A percentile compares a stretch with the other conserved stretches of the same genome.
phyloP scores from a whole-genome alignment of 2,888 invertebrate species.

The Helicoverpa assulta region DNA sequence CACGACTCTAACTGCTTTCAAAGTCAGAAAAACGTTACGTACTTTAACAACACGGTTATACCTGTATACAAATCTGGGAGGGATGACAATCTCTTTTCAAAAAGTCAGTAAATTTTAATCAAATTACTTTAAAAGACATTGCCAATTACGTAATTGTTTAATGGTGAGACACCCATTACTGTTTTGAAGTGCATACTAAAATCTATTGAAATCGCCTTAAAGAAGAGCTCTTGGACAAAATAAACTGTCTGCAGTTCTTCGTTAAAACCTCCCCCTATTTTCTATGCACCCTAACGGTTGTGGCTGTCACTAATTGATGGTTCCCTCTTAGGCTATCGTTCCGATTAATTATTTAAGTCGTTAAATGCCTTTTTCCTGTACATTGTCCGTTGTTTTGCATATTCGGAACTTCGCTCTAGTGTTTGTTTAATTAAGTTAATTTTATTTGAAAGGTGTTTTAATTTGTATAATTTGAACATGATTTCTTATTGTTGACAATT shows the following conservation, averaged over 20 bases:
- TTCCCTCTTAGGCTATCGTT: constrained; percentile 51
- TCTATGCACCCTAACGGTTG: constrained; percentile 67
- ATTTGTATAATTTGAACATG: too few species aligned
- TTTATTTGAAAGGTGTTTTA: too few species aligned
- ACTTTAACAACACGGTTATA: not conserved
- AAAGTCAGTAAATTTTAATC: not conserved
- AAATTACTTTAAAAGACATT: not conserved
- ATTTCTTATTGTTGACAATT: too few species aligned
- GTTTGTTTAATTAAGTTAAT: not conserved
- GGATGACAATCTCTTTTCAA: too few species aligned
- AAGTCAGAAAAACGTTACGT: constrained; percentile 5
- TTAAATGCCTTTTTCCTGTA: constrained; percentile 52
- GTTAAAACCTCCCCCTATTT: constrained; percentile 47
- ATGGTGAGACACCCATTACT: not conserved
- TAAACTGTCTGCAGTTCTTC: constrained; percentile 23
- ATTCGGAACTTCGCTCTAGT: not conserved
- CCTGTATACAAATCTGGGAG: not conserved
- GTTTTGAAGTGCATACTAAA: constrained; percentile 11
- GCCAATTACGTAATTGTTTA: constrained; percentile 12
- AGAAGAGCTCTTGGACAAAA: constrained; percentile 29
- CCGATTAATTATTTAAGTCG: constrained; percentile 56
- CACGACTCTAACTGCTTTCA: constrained; percentile 21
- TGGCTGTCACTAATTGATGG: constrained; percentile 65
- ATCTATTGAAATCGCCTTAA: constrained; percentile 16
- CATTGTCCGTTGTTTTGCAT: constrained; percentile 9